Evolutionary conservation across 2,113 vertebrate species (phyloP).

Genomic region (Centrocercus urophasianus): DNA sequence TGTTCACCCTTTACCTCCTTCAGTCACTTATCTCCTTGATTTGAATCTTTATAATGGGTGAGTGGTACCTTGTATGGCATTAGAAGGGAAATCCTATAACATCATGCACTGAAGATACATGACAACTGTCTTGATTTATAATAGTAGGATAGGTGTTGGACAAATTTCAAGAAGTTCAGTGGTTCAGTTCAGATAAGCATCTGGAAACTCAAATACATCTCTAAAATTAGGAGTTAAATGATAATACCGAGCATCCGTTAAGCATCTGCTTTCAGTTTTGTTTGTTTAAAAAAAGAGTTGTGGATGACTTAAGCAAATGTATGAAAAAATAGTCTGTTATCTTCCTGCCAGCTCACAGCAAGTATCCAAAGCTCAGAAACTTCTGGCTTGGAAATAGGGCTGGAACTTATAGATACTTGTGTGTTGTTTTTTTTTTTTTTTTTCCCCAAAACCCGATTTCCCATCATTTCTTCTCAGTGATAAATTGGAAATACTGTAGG

Average conservation of each 20-base stretch:
- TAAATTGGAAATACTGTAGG: slow-evolving; percentile 19
- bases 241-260: slow-evolving; percentile 18
- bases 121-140: slow-evolving; percentile 3
- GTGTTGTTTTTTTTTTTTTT: not conserved
- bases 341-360: slow-evolving; percentile 63
- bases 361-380: slow-evolving; percentile 31
- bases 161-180: slow-evolving; percentile 32
- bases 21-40: not conserved
- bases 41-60: not conserved
- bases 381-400: slow-evolving; percentile 57
- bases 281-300: slow-evolving; percentile 42
- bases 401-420: slow-evolving; percentile 19
- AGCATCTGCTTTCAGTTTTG: slow-evolving; percentile 56
- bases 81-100: slow-evolving; percentile 16
- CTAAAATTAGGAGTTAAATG: slow-evolving; percentile 49
- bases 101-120: not conserved
- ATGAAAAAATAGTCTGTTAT: slow-evolving; percentile 45
- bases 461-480: slow-evolving; percentile 12
- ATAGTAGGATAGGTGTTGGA: not conserved
- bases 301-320: slow-evolving; percentile 47
- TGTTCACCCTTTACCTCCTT: not conserved
- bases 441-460: not conserved
- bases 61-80: not conserved
- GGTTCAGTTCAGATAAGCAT: slow-evolving; percentile 15
- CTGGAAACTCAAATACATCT: slow-evolving; percentile 21